Conservation (phyloP, 2,888 invertebrate genomes). For the Agrochola circellaris region DNA sequence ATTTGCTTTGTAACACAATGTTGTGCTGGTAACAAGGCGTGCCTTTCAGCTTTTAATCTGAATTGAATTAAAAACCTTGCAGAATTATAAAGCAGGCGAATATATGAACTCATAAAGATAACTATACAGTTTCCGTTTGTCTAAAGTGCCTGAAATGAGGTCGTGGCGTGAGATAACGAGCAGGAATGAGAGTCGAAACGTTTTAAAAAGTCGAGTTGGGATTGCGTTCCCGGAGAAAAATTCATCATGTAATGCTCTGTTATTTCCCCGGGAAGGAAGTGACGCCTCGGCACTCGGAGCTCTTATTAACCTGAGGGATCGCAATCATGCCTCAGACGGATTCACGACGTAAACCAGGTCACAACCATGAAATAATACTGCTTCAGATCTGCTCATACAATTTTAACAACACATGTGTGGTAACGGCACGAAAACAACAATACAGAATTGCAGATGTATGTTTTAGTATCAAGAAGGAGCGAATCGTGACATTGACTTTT, state of each 20-base stretch:
- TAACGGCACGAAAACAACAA: background rate
- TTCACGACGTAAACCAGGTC: slow-evolving; percentile 76
- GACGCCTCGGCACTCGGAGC: slow-evolving; percentile 69
- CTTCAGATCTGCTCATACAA: slow-evolving; percentile 25
- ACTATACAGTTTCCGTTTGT: slow-evolving; percentile 83
- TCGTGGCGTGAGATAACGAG: slow-evolving; percentile 86
- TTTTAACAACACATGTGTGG: background rate
- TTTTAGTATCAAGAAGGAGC: background rate
- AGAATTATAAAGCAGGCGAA: slow-evolving; percentile 65
- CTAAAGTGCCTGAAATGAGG: slow-evolving; percentile 84
- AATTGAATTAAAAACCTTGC: slow-evolving; percentile 46
- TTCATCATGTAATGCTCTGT: slow-evolving; percentile 71
- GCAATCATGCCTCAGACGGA: slow-evolving; percentile 74
- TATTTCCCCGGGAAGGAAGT: slow-evolving; percentile 71
- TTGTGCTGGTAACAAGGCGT: slow-evolving; percentile 19
- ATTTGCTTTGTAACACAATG: slow-evolving; percentile 39
- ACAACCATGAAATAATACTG: slow-evolving; percentile 74
- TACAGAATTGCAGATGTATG: background rate
- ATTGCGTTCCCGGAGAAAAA: slow-evolving; percentile 71
- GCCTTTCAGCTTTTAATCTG: slow-evolving; percentile 38
- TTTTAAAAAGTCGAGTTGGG: slow-evolving; percentile 70
- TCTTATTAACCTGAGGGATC: slow-evolving; percentile 80
- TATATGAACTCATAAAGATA: slow-evolving; percentile 77
- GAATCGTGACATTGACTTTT: slow-evolving; percentile 5
- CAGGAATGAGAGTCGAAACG: slow-evolving; percentile 78